phyloP scores from a whole-genome alignment of 2,888 invertebrate genomes.

The Drosophila anomalipes region DNA sequence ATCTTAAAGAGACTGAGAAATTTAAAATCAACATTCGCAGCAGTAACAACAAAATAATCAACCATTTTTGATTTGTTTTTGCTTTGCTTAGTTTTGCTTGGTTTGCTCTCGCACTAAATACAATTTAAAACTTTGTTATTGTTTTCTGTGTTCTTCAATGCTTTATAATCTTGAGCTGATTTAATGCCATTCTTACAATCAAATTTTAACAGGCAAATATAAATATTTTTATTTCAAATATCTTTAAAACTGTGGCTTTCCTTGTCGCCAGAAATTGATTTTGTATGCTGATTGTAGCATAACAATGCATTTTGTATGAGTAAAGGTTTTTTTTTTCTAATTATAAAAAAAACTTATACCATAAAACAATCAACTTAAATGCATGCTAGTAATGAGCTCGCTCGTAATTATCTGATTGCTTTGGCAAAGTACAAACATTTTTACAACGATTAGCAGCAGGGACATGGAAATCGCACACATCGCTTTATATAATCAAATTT shows the following conservation, averaged over 20 bases:
- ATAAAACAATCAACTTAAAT: not conserved
- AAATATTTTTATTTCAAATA: not conserved
- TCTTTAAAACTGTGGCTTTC: not conserved
- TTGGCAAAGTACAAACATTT: constrained; percentile 10
- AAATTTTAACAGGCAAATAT: not conserved
- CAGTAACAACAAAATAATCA: not conserved
- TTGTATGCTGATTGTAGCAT: not conserved
- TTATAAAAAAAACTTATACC: not conserved
- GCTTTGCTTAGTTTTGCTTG: not conserved
- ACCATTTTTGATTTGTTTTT: not conserved
- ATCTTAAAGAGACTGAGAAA: not conserved
- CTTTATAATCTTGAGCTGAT: not conserved
- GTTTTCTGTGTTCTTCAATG: not conserved
- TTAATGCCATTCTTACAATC: not conserved
- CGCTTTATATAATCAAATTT: constrained; percentile 49
- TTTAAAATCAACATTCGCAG: not conserved
- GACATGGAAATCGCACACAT: constrained; percentile 34
- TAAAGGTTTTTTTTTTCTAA: not conserved
- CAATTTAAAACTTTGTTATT: not conserved
- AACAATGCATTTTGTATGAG: not conserved
- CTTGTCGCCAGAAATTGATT: not conserved
- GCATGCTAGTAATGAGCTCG: not conserved
- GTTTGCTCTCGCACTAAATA: not conserved
- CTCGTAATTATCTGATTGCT: constrained; percentile 19
- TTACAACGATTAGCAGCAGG: constrained; percentile 48